Evolutionary conservation across 2,113 vertebrate genomes (phyloP).

Genomic region (Colaptes auratus): DNA sequence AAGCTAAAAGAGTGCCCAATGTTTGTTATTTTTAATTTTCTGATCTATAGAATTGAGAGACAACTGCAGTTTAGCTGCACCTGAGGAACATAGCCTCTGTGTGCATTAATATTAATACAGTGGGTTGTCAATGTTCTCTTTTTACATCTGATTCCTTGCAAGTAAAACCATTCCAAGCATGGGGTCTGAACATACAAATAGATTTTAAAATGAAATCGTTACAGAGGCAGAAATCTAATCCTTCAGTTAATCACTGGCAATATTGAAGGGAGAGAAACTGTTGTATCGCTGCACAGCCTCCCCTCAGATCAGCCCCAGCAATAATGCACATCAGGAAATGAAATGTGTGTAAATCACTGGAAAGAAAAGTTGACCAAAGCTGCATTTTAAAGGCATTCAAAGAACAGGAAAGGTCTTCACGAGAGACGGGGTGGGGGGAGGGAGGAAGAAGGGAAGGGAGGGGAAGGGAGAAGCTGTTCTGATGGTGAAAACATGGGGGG

Average conservation of each 20-base stretch:
- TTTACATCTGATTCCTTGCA: background rate
- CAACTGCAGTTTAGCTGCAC: background rate
- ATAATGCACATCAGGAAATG: conserved; percentile 6
- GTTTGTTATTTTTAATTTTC: background rate
- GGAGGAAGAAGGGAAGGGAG: too few species aligned
- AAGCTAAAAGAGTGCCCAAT: background rate
- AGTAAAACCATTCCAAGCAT: background rate
- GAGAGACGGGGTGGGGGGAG: background rate
- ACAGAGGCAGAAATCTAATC: conserved; percentile 35
- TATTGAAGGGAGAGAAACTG: conserved; percentile 5
- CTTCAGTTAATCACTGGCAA: conserved; percentile 12
- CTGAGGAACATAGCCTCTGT: background rate
- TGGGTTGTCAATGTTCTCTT: background rate
- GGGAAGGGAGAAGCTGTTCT: background rate
- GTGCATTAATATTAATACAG: background rate
- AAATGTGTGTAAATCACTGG: conserved; percentile 7
- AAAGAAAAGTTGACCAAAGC: background rate
- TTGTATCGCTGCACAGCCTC: background rate
- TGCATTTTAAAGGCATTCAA: background rate
- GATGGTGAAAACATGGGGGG: background rate
- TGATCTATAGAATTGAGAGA: background rate
- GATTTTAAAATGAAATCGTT: background rate
- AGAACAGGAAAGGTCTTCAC: background rate
- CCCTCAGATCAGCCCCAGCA: background rate
- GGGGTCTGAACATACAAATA: background rate